Conservation (phyloP, 1,140 invertebrate genomes). For the Bacillus rossius region DNA sequence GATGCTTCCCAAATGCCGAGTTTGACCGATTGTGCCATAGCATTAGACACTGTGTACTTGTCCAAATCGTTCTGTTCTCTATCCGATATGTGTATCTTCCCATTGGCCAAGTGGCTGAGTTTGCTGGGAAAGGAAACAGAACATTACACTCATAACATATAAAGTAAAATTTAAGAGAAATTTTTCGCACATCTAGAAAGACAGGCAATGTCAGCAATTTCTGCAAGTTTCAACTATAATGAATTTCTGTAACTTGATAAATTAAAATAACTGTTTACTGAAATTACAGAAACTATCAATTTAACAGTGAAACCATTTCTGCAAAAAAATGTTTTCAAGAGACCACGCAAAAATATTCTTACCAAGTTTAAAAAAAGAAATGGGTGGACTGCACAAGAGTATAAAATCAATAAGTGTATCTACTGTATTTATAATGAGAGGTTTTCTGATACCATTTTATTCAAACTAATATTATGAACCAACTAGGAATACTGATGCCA, state of each 20-base stretch:
- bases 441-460: too few relatives aligned
- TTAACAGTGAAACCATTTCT: neutral
- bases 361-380: too few relatives aligned
- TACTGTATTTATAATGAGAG: too few relatives aligned
- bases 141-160: neutral
- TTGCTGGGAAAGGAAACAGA: neutral
- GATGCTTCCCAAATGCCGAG: constrained; percentile 87
- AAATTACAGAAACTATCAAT: neutral
- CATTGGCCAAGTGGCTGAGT: neutral
- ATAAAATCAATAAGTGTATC: too few relatives aligned
- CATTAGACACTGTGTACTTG: constrained; percentile 84
- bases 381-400: too few relatives aligned
- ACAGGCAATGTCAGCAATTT: constrained; percentile 1
- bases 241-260: neutral
- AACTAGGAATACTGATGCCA: too few relatives aligned
- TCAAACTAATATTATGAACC: too few relatives aligned
- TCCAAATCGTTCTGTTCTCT: constrained; percentile 44
- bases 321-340: too few relatives aligned
- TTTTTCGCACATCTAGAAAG: neutral
- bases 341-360: too few relatives aligned
- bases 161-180: neutral
- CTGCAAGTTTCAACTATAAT: neutral
- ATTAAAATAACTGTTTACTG: neutral
- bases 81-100: neutral
- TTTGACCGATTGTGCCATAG: constrained; percentile 86